A percentile compares a stretch with the other conserved stretches of the same genome.
phyloP scores from a whole-genome alignment of 2,888 invertebrate species.

The Blera fallax region DNA sequence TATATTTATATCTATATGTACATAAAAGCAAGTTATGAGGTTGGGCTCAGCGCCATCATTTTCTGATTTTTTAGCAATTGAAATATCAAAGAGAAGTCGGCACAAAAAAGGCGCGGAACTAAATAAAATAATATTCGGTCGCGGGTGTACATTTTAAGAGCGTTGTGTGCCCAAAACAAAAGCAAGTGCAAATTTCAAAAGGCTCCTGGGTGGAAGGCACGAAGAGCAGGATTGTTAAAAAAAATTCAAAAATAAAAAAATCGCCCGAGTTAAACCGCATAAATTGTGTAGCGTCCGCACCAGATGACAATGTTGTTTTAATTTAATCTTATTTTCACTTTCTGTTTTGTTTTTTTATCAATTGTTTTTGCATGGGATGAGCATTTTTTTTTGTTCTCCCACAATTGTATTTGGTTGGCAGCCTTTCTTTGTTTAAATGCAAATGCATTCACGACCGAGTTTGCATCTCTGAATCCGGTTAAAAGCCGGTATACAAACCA shows the following conservation, averaged over 20 bases:
- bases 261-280: conserved; percentile 7
- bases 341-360: not conserved
- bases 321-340: not conserved
- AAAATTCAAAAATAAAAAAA: not conserved
- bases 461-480: not conserved
- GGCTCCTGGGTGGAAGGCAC: not conserved
- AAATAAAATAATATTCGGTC: not conserved
- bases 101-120: not conserved
- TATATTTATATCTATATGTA: too few species aligned
- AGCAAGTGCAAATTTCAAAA: not conserved
- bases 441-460: not conserved
- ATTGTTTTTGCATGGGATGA: not conserved
- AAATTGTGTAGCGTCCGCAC: conserved; percentile 25
- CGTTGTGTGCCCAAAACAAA: not conserved
- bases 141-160: not conserved
- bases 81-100: not conserved
- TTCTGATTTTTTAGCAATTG: not conserved
- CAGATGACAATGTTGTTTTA: conserved; percentile 19
- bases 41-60: too few species aligned
- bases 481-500: not conserved
- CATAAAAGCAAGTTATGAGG: too few species aligned
- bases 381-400: not conserved
- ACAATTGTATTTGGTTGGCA: not conserved
- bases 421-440: conserved; percentile 2
- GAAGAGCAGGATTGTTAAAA: not conserved